Conservation (phyloP, 2,888 invertebrate genomes). For the Tenthredo mesomela region DNA sequence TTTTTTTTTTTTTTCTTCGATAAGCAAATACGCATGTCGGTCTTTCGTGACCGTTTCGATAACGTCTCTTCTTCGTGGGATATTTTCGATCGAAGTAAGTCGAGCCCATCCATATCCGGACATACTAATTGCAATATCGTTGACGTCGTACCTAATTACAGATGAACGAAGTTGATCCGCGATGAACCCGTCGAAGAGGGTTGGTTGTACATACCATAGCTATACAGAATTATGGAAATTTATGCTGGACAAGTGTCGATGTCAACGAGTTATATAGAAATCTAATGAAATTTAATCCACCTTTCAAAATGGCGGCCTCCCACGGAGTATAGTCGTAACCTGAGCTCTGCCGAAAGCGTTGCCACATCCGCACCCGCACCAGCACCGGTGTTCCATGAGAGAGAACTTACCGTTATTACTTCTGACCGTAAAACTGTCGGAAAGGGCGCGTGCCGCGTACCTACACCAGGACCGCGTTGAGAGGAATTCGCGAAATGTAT, state of each 20-base stretch:
- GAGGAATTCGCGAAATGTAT: slow-evolving; percentile 53
- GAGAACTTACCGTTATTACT: slow-evolving; percentile 46
- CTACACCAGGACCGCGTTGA: slow-evolving; percentile 23
- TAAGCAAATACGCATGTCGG: not conserved
- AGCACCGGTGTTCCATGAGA: not conserved
- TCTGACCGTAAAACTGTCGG: slow-evolving; percentile 50
- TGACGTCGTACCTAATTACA: not conserved
- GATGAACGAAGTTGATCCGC: not conserved
- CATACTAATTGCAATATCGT: not conserved
- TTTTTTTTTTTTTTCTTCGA: not conserved
- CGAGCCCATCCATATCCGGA: not conserved
- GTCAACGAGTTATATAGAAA: slow-evolving; percentile 39
- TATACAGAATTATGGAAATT: slow-evolving; percentile 37
- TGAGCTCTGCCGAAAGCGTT: slow-evolving; percentile 37
- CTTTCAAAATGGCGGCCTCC: slow-evolving; percentile 47
- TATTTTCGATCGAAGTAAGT: not conserved
- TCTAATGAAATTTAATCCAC: slow-evolving; percentile 49
- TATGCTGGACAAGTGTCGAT: slow-evolving; percentile 29
- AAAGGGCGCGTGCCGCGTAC: slow-evolving; percentile 41
- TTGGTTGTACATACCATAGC: not conserved
- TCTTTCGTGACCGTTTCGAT: not conserved
- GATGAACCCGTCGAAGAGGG: not conserved
- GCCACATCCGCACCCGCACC: not conserved
- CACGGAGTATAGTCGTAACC: slow-evolving; percentile 34
- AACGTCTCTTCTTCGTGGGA: not conserved